Percentiles rank a stretch among this genome's conserved stretches.
Conservation (phyloP, 2,888 invertebrate species). For the Muscina levida region DNA sequence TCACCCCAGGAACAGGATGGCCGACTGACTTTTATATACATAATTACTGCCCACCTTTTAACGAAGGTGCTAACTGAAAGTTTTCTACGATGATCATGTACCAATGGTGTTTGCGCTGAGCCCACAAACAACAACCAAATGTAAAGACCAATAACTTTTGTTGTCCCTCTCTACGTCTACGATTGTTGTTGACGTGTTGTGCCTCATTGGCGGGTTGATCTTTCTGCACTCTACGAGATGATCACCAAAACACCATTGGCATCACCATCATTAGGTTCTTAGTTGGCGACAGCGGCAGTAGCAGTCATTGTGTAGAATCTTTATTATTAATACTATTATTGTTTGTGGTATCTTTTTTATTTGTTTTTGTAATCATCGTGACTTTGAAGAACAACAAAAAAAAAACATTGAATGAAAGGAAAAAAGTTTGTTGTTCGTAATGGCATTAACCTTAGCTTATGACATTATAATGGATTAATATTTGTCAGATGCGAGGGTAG, state of each 20-base stretch:
- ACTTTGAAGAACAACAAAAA: slow-evolving; percentile 13
- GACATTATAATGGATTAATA: slow-evolving; percentile 42
- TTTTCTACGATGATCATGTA: not conserved
- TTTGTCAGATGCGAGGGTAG: not conserved
- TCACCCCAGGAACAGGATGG: too few relatives aligned
- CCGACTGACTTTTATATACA: not conserved
- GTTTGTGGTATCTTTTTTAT: slow-evolving; percentile 1
- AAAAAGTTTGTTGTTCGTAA: too few relatives aligned
- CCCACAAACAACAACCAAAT: too few relatives aligned
- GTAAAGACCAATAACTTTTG: slow-evolving; percentile 33
- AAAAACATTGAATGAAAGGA: too few relatives aligned
- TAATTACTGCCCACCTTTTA: not conserved
- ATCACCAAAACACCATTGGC: not conserved
- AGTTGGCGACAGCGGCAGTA: not conserved
- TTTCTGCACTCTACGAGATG: slow-evolving; percentile 22
- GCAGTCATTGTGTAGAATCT: too few relatives aligned
- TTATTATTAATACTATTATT: slow-evolving; percentile 18
- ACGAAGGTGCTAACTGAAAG: slow-evolving; percentile 33
- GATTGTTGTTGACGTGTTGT: too few relatives aligned
- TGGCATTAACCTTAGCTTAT: slow-evolving; percentile 54
- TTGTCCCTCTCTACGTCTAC: slow-evolving; percentile 34
- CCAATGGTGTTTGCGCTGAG: not conserved
- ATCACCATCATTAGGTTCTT: not conserved
- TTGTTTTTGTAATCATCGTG: slow-evolving; percentile 40
- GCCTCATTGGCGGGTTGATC: slow-evolving; percentile 35